Base-by-base conservation (phyloP, 1,140 invertebrate species). In the Formica exsecta region DNA sequence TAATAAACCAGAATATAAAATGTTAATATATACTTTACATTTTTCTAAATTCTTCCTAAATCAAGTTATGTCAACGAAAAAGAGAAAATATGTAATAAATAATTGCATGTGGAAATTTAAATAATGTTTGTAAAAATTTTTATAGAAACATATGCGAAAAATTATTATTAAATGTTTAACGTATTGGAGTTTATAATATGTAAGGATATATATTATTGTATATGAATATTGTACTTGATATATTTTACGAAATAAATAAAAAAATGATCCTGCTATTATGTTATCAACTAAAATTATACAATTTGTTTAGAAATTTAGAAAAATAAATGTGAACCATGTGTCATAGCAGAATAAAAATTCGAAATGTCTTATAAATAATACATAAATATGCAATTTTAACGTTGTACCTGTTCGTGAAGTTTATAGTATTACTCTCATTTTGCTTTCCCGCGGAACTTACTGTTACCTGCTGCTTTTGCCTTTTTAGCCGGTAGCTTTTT, bases 401-500 rank as follows among this genome's bases (percentile, higher is more conserved):
- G 32, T 4, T 66, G n/a, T 36, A 76, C 11, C 25, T 61, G 73
- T 57, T 16, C 48, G 0, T 74, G n/a, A 36, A 86, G 62, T 29
- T 57, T n/a, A 11, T 4, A 65, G n/a, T 9, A 66, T 66, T 38
- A 57, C 1, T 62, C 19, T 91, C 86, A 94, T 70, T 95, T 95
- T 59, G 94, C 88, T 86, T 93, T 94, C 75, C 94, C 93, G 8
- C 91, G 92, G 75, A 91, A 91, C 88, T 92, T 95, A 41, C 92
- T 85, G 32, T 68, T 75, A 22, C 91, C 91, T 44, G 80, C 86
- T 25, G 85, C 80, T 86, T 93, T 95, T 19, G 90, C 91, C 64
- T 93, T 95, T 68, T 95, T 95, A 8, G 91, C 90, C 7, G 93
- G 8, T 73, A 77, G 66, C 62, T 93, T 94, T 74, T 93, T 93